phyloP scores from a whole-genome alignment of 2,113 vertebrate genomes.

The Scomber colias region DNA sequence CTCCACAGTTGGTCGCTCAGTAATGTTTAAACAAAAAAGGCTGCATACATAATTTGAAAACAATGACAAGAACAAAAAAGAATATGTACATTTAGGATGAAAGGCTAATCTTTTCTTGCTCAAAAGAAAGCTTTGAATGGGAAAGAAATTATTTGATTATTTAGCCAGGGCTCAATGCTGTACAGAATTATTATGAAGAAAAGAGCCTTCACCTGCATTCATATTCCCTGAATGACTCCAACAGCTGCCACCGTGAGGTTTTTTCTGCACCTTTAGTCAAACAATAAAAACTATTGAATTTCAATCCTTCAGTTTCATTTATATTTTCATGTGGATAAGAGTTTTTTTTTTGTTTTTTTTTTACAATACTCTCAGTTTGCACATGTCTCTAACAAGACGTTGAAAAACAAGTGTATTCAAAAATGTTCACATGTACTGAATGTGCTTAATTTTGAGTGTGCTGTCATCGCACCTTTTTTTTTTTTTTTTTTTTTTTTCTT shows the following conservation, averaged over 20 bases:
- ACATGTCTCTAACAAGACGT: neutral
- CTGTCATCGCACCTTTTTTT: neutral
- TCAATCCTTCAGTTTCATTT: neutral
- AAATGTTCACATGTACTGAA: too few relatives aligned
- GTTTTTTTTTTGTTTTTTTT: neutral
- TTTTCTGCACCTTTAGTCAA: slow-evolving; percentile 9
- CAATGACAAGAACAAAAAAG: neutral
- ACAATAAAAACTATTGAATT: neutral
- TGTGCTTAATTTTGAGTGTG: too few relatives aligned
- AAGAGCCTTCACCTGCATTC: slow-evolving; percentile 5
- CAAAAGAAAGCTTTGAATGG: slow-evolving; percentile 16
- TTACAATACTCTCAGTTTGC: neutral
- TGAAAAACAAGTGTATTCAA: neutral
- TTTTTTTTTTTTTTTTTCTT: neutral
- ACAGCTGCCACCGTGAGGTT: slow-evolving; percentile 2
- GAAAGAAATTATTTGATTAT: slow-evolving; percentile 49
- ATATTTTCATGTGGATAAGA: neutral
- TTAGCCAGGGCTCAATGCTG: slow-evolving; percentile 27
- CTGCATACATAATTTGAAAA: slow-evolving; percentile 29
- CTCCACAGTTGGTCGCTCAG: slow-evolving; percentile 1
- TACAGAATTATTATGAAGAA: slow-evolving; percentile 1
- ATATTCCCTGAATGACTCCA: neutral
- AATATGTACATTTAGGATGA: slow-evolving; percentile 5
- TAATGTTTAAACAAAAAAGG: neutral
- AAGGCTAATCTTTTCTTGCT: slow-evolving; percentile 13